phyloP scores from a whole-genome alignment of 2,888 invertebrate species.

The Danaus chrysippus region DNA sequence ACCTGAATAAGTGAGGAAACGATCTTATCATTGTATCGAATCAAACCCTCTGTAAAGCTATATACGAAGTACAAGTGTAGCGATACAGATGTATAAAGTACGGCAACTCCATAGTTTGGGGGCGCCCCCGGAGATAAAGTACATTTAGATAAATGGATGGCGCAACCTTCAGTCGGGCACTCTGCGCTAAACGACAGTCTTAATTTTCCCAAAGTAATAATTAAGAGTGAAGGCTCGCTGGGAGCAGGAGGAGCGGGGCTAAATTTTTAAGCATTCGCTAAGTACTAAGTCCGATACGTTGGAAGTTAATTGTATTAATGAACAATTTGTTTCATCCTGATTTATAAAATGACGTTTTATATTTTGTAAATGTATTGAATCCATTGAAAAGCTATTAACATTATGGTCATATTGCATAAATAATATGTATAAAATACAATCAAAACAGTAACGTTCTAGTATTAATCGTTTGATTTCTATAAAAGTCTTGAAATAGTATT shows the following conservation, averaged over 20 bases:
- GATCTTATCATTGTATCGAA: slow-evolving; percentile 30
- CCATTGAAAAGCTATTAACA: not conserved
- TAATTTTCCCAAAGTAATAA: slow-evolving; percentile 80
- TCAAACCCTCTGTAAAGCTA: slow-evolving; percentile 30
- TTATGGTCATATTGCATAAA: too few species aligned
- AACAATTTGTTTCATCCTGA: slow-evolving; percentile 39
- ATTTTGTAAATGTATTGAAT: slow-evolving; percentile 11
- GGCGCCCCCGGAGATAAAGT: slow-evolving; percentile 69
- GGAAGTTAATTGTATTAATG: slow-evolving; percentile 72
- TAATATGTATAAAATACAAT: not conserved
- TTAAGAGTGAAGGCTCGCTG: slow-evolving; percentile 76
- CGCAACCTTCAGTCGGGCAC: slow-evolving; percentile 68
- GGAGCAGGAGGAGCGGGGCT: slow-evolving; percentile 58
- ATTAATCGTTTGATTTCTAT: not conserved
- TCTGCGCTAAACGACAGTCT: slow-evolving; percentile 76
- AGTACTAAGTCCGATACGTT: slow-evolving; percentile 75
- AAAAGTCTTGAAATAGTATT: slow-evolving; percentile 5
- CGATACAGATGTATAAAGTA: slow-evolving; percentile 30
- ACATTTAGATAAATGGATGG: slow-evolving; percentile 76
- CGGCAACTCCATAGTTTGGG: slow-evolving; percentile 49
- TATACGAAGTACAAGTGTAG: slow-evolving; percentile 2
- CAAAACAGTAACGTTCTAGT: not conserved
- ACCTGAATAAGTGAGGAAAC: slow-evolving; percentile 23
- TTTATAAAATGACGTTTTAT: slow-evolving; percentile 18
- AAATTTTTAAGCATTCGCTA: slow-evolving; percentile 76